Base-by-base conservation (phyloP, 2,888 invertebrate genomes). In the Lasiommata megera region DNA sequence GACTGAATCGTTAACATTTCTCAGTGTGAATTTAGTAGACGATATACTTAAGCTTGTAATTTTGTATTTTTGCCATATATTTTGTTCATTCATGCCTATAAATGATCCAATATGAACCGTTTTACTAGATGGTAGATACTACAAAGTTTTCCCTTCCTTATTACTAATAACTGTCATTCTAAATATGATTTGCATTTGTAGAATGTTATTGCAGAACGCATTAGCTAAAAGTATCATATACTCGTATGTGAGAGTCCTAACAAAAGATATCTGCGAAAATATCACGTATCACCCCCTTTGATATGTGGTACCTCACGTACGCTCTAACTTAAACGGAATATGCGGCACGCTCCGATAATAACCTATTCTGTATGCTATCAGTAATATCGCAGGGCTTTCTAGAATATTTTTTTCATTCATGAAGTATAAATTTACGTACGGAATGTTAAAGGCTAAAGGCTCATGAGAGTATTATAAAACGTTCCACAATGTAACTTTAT, bases 221-320 rank as follows among this genome's bases (percentile, higher is more conserved):
- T 2, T 23, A 3, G 11, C 11, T 34, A 34, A 34, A 34, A 34
- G 34, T 34, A 34, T 34, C 9, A 11, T 23, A 23, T 3, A 23
- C 23, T 23, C 3, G 11, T 34, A 11, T 34, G 34, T 11, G 9
- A 34, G 34, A 1, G 11, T 14, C 11, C 43, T 55, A 40, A 48
- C 36, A 44, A 52, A 43, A 36, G 36, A 37, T 29, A 29, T 16
- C 18, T 40, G 38, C 12, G 17, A 37, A 34, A 54, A 53, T 28
- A 44, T 58, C 61, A 61, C 58, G 60, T 56, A 43, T 48, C 17
- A 14, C 8, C 50, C 23, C 12, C 37, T 16, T 34, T 56, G 43
- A 56, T 48, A 53, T 54, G 48, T 53, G 53, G 38, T n/a, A 40
- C 12, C n/a, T 23, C 60, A 56, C 56, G 58, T 58, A 58, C 46